These are phyloP conservation scores for Sussaba pulchella DNA, from an alignment of 2,888 invertebrate species.

Conservation along the genomic window DNA sequence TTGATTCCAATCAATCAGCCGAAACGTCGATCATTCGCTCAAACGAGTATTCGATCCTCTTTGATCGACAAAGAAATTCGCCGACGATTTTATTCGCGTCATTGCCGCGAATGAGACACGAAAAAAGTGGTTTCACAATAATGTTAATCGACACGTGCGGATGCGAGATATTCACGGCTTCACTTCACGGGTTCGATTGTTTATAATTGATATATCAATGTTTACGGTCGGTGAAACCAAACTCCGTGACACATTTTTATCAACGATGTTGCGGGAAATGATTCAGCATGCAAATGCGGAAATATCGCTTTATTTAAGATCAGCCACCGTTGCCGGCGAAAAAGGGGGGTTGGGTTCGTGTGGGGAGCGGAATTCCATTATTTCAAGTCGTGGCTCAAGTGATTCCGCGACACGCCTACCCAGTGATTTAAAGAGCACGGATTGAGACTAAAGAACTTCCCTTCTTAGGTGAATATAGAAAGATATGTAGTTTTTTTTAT, in stretches of 20 bases:
- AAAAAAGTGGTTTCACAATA: too few relatives aligned
- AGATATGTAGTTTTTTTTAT: too few relatives aligned
- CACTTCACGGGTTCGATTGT: too few relatives aligned
- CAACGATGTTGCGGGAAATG: conserved; percentile 32
- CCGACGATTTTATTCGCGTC: not conserved
- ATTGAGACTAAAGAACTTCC: too few relatives aligned
- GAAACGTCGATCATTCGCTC: conserved; percentile 5
- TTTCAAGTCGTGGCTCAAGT: conserved; percentile 43
- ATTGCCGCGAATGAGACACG: not conserved
- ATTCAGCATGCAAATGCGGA: conserved; percentile 49
- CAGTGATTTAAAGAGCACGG: not conserved
- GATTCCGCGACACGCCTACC: conserved; percentile 56
- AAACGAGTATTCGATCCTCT: not conserved
- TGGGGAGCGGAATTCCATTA: conserved; percentile 24
- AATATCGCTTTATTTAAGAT: conserved; percentile 44
- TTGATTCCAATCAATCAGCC: conserved; percentile 21
- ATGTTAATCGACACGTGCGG: too few relatives aligned
- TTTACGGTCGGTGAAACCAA: too few relatives aligned
- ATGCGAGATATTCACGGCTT: too few relatives aligned
- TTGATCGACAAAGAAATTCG: not conserved
- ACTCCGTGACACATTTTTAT: too few relatives aligned
- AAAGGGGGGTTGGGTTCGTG: not conserved
- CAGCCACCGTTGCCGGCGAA: conserved; percentile 14
- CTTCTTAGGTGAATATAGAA: too few relatives aligned
- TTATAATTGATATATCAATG: too few relatives aligned